Base-by-base conservation (phyloP, 2,797 vertebrate species). In the Rhynchonycteris naso region DNA sequence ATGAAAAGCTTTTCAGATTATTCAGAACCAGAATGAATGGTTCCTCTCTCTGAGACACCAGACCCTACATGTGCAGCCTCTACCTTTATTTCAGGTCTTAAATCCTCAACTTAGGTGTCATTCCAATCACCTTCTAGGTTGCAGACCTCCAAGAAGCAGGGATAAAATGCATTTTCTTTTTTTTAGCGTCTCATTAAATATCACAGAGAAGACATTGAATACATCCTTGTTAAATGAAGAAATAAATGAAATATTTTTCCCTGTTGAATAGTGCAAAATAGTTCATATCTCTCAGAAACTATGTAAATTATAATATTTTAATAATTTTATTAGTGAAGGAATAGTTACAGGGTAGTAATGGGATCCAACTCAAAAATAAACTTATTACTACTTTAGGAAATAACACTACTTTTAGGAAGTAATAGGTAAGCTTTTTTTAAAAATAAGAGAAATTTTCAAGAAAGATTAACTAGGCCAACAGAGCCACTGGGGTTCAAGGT, bases 321-420 rank as follows among this genome's bases (percentile, higher is more conserved):
- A 63, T 54, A 78, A 88, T 78, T 63, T 88, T 26, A 58, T 43
- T 43, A 78, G 5, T 58, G 24, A 81, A 93, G 7, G 30, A 72
- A 59, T 43, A 90, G 18, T 65, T 71, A 59, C 13, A 63, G 26
- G 14, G 2, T 68, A 19, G 65, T 76, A 65, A 82, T 9, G 68
- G 75, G 93, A 65, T 79, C 19, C 33, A 69, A 69, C n/a, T 76
- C 21, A 74, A 79, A 96, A 87, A 52, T 68, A 83, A 61, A 7
- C 11, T 28, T 38, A 58, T 61, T 86, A 28, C 54, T 81, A 66
- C 26, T 35, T 76, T 33, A 54, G 19, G 19, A 93, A 93, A 92
- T 35, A 90, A 65, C 68, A 47, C 4, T 76, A 35, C 7, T 80
- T 38, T 65, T 19, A 69, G 24, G 14, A 91, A 93, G 87, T 38